These are phyloP conservation scores for Punctoribates punctum DNA, from an alignment of 2,888 invertebrate genomes.

Conservation along the genomic window DNA sequence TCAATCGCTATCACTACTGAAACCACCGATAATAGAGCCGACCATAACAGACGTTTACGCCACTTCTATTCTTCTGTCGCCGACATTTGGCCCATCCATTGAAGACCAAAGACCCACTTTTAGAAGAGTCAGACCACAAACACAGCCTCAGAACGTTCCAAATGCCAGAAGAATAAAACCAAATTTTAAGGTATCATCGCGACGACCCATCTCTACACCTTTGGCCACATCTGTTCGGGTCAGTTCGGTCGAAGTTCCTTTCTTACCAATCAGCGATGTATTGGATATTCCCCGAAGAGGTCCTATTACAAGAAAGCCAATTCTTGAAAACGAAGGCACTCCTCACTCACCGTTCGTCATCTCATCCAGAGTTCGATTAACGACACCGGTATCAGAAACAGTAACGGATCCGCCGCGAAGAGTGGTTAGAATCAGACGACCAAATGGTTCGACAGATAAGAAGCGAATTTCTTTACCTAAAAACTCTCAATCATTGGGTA, in stretches of 20 bases:
- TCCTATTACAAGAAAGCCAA: conserved; percentile 20
- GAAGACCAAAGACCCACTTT: conserved; percentile 15
- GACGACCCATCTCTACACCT: conserved; percentile 20
- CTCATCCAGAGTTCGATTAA: not conserved
- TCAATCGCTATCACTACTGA: conserved; percentile 9
- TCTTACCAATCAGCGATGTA: conserved; percentile 8
- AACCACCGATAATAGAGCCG: conserved; percentile 33
- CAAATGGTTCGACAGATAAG: not conserved
- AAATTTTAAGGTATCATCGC: conserved; percentile 21
- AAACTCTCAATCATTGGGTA: not conserved
- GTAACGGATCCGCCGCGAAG: conserved; percentile 14
- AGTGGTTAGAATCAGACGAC: conserved; percentile 30
- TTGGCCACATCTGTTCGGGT: conserved; percentile 27
- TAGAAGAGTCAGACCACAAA: conserved; percentile 31
- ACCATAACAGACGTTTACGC: conserved; percentile 25
- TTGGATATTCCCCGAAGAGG: conserved; percentile 27
- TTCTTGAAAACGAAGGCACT: conserved; percentile 13
- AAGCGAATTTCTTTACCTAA: conserved; percentile 7
- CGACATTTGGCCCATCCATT: not conserved
- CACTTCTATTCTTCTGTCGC: not conserved
- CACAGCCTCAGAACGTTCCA: not conserved
- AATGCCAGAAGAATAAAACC: conserved; percentile 26
- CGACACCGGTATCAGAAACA: conserved; percentile 21
- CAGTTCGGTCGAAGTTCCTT: conserved; percentile 19
- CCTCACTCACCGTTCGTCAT: not conserved